Base-by-base conservation (phyloP, 1,140 invertebrate genomes). In the Danaus melanippus region DNA sequence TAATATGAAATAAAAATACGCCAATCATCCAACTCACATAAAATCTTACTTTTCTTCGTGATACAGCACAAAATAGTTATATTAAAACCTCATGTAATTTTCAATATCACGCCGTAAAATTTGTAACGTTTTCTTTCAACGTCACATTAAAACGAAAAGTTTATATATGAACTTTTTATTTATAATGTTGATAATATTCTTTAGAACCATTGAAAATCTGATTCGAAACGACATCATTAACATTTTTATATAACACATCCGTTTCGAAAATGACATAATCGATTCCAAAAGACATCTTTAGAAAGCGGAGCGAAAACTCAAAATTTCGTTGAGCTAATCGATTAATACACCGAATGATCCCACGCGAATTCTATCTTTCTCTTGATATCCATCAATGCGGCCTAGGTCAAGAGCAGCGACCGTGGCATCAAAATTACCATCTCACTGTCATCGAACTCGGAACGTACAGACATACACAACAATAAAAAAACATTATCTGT, bases 331-430 rank as follows among this genome's bases (percentile, higher is more conserved):
- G 58, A 60, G 66, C 71, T 42, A 56, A 32, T 57, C 50, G 57
- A 66, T 58, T 58, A 60, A 69, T 71, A 60, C 69, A 60, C 71
- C 47, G 56, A 21, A 42, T 48, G 66, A 60, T 60, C 55, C 41
- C 46, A 15, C 42, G 48, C 49, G 44, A 60, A 60, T 55, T 40
- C 40, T 45, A 49, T 60, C 58, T 60, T 60, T 60, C 58, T 51
- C 53, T 60, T 41, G 47, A 58, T 71, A 76, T 66, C 64, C 73
- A 78, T 70, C 67, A 58, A 12, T 50, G 55, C 65, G 53, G 46
- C 64, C 68, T 79, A 79, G 77, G 81, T 82, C 77, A 81, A 84
- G 79, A 73, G 44, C 74, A 58, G 51, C 65, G 80, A 50, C 80
- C 78, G 64, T 84, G 76, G 78, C 79, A 76, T 81, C 75, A 59